Evolutionary conservation across 2,888 invertebrate species (phyloP), one percentile per base, ranked within the genome.

Genomic region (Phasia obesa): DNA sequence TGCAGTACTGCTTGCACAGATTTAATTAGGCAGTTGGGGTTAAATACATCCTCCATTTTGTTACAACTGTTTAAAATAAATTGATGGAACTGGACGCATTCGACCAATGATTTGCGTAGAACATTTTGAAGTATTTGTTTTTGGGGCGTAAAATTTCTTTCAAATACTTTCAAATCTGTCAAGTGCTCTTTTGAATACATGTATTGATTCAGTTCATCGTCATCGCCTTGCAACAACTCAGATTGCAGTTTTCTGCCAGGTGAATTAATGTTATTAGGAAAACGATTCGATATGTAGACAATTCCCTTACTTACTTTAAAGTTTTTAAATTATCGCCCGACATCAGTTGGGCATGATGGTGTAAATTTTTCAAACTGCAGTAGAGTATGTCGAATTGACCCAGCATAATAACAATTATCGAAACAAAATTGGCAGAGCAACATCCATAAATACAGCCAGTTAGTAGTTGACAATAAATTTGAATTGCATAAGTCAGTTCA

Each of bases 311-410:
- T 81, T 55, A 90, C 90, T 86, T 15, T n/a, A 90, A 57, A 0
- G 65, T 47, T 6, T 55, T 25, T 0, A 85, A 13, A 23, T 83
- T 78, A 51, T 35, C 73, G 70, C 89, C 88, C 0, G 87, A 69
- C 11, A 88, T 19, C 2, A 90, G 49, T 47, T 85, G 82, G 2
- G 89, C 88, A 76, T 90, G 88, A 44, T 86, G 86, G 35, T 88
- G 87, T 44, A 91, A 69, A 84, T 91, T 91, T 85, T 91, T 91
- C 2, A 91, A 86, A 67, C 91, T 91, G 55, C 91, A 91, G 76
- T 87, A 91, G 23, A 91, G 88, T 25, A 91, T 88, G 81, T 91
- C 90, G 51, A 87, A 90, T 67, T 91, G 90, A 0, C 88, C 89
- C 55, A 90, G 82, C 59, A 90, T 86, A 19, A 89, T 76, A 1